Percentiles rank a stretch among this genome's conserved stretches.
Evolutionary conservation across 1,140 invertebrate genomes (phyloP).

Genomic region (Caenorhabditis briggsae): DNA sequence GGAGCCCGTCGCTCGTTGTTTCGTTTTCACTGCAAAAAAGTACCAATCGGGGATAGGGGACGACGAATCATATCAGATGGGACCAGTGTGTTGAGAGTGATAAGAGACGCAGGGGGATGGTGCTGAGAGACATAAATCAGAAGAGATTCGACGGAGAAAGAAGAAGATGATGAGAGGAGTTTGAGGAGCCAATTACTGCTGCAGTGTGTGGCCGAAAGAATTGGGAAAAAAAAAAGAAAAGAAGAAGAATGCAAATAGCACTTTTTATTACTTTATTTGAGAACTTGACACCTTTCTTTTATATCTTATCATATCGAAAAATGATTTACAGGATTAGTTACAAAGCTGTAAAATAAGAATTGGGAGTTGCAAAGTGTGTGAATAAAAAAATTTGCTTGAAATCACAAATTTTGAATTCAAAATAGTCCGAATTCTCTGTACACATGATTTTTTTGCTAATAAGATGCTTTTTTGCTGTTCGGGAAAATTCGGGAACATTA

Average conservation of each 20-base stretch:
- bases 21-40: slow-evolving; percentile 55
- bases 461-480: no score
- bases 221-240: slow-evolving; percentile 15
- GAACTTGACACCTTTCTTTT: slow-evolving; percentile 28
- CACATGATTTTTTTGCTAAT: no score
- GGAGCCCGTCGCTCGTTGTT: slow-evolving; percentile 47
- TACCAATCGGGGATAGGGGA: slow-evolving; percentile 23
- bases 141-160: slow-evolving; percentile 25
- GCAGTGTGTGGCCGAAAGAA: slow-evolving; percentile 54
- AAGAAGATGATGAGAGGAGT: slow-evolving; percentile 46
- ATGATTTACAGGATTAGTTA: neutral
- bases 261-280: slow-evolving; percentile 44
- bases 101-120: neutral
- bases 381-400: no score
- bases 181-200: slow-evolving; percentile 49
- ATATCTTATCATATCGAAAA: slow-evolving; percentile 3
- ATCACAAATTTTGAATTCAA: no score
- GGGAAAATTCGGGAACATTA: no score
- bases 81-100: neutral
- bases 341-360: no score
- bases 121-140: slow-evolving; percentile 48
- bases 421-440: no score
- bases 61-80: slow-evolving; percentile 53
- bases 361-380: no score
- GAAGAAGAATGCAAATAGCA: slow-evolving; percentile 52